phyloP scores from a whole-genome alignment of 2,888 invertebrate species.

The Physocephala rufipes region DNA sequence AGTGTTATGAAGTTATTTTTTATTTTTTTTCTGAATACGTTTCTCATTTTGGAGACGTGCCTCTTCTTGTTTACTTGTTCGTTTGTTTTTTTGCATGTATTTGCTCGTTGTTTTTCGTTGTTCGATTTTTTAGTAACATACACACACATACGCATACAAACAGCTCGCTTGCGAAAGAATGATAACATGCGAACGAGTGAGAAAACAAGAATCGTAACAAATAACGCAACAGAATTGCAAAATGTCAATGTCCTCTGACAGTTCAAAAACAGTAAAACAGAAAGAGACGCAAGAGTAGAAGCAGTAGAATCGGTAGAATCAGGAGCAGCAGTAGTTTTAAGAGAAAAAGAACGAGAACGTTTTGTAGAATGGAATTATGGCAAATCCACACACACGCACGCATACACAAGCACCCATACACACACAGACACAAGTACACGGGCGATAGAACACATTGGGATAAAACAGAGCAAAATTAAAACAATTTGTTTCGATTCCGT shows the following conservation, averaged over 20 bases:
- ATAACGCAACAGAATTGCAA: slow-evolving; percentile 60
- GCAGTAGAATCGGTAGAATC: not conserved
- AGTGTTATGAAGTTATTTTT: no score
- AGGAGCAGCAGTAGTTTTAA: not conserved
- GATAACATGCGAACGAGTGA: slow-evolving; percentile 17
- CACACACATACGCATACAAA: slow-evolving; percentile 8
- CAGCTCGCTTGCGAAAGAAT: no score
- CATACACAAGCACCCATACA: no score
- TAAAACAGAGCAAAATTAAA: no score
- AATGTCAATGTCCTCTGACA: slow-evolving; percentile 62
- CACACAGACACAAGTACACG: no score
- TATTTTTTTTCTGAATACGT: no score
- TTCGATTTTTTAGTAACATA: not conserved
- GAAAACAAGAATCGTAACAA: slow-evolving; percentile 10
- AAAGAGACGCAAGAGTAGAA: slow-evolving; percentile 14
- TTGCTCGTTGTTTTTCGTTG: not conserved
- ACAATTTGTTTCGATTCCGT: no score
- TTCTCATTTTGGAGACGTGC: no score
- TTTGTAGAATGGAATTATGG: no score
- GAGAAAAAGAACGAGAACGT: not conserved
- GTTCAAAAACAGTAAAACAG: slow-evolving; percentile 27
- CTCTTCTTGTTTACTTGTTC: not conserved
- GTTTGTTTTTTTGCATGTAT: not conserved
- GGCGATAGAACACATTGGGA: no score
- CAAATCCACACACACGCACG: no score